Evolutionary conservation across 2,113 vertebrate species (phyloP), one percentile per base, ranked within the genome.

Genomic region (Hippocampus barbouri): DNA sequence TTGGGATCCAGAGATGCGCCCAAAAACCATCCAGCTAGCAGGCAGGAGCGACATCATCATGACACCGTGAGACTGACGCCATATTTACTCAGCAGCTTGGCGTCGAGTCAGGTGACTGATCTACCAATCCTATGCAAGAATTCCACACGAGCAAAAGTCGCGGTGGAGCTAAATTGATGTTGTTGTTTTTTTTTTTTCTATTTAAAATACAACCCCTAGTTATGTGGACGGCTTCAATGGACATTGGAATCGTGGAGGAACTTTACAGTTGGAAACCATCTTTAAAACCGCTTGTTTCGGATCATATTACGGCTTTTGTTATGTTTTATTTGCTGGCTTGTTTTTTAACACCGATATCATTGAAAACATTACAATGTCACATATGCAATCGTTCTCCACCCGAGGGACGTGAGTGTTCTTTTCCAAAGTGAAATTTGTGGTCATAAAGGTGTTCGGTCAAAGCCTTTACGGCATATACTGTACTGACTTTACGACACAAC

Each of bases 31-130:
- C 41, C 16, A 60, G 51, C 27, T 20, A 40, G 45, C 45, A 53
- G 14, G 54, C 41, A 68, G 45, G 61, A 59, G 45, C 61, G 66
- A 70, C 70, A 43, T 70, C 49, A 72, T 74, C 62, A 51, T 70
- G 62, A 71, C 81, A 45, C 72, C 63, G 75, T 69, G 74, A 78
- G 43, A 87, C 74, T 18, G 89, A 74, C 86, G 92, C 91, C 91
- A 92, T 93, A 82, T 91, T 92, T 90, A 86, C 81, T 73, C 84
- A 88, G 83, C 84, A 84, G 83, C 79, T 81, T 27, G 71, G 73
- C 74, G 74, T 74, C 82, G 25, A 51, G 81, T 89, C 89, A 92
- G 49, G 83, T 91, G 89, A 91, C 63, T 71, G 10, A 21, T 12
- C 34, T 21, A 1, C 68, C 72, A 30, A 77, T 65, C 27, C 20